A percentile compares a stretch with the other conserved stretches of the same genome.
phyloP scores from a whole-genome alignment of 2,888 invertebrate species.

The Eurois occulta region DNA sequence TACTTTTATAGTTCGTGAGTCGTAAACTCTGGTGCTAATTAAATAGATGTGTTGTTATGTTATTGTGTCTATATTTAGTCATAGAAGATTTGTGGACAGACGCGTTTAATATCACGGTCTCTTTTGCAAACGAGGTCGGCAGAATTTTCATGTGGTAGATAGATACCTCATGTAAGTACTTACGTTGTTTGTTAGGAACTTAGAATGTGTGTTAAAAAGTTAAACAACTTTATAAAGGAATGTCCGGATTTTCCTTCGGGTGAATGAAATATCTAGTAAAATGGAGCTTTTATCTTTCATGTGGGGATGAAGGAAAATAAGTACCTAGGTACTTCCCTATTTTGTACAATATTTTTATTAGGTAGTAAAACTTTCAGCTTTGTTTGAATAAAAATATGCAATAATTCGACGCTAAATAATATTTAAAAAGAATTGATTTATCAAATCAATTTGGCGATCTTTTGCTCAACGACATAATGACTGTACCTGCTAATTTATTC shows the following conservation, averaged over 20 bases:
- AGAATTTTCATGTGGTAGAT: neutral
- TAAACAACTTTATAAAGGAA: neutral
- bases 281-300: neutral
- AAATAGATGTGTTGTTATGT: constrained; percentile 39
- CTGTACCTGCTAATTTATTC: constrained; percentile 56
- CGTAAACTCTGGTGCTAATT: constrained; percentile 49
- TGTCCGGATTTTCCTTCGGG: neutral
- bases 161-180: neutral
- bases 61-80: constrained; percentile 31
- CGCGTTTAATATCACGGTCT: neutral
- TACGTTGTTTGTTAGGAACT: neutral
- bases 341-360: neutral
- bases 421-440: constrained; percentile 26
- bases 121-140: neutral
- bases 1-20: constrained; percentile 35
- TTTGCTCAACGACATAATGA: constrained; percentile 43
- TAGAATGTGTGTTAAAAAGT: constrained; percentile 1
- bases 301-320: neutral
- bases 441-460: constrained; percentile 14
- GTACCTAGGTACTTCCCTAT: neutral
- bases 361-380: neutral
- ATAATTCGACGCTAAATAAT: neutral
- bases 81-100: constrained; percentile 13
- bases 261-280: neutral
- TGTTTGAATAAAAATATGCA: neutral